These are phyloP conservation scores for Gnatocerus cornutus DNA, from an alignment of 2,888 invertebrate species.

Conservation along the genomic window DNA sequence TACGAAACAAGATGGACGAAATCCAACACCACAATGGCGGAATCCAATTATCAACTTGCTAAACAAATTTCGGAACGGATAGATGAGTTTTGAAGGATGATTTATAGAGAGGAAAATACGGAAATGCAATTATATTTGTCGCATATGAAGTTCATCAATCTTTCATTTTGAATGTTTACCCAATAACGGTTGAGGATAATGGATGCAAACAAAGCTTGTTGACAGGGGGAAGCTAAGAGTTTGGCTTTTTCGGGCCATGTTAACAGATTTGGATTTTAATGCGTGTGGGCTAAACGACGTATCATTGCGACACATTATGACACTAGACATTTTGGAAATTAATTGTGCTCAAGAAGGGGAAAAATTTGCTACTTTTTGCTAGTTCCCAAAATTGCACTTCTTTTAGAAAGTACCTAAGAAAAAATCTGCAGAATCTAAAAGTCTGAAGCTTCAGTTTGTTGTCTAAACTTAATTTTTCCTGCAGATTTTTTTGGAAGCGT, in stretches of 20 bases:
- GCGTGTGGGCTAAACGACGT: no score
- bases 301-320: no score
- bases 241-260: background rate
- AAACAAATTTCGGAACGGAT: background rate
- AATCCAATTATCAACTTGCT: no score
- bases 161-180: slow-evolving; percentile 23
- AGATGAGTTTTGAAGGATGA: background rate
- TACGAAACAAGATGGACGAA: background rate
- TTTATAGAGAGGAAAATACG: slow-evolving; percentile 14
- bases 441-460: no score
- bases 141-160: slow-evolving; percentile 23
- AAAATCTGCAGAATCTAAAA: no score
- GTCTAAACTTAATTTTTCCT: no score
- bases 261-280: background rate
- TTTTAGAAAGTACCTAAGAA: no score
- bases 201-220: slow-evolving; percentile 22
- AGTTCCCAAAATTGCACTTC: no score
- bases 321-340: no score
- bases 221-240: background rate
- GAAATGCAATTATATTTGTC: slow-evolving; percentile 23
- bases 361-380: no score
- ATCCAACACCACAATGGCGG: background rate
- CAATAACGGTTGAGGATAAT: slow-evolving; percentile 15
- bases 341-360: no score
- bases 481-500: no score